A percentile compares a stretch with the other conserved stretches of the same genome.
phyloP scores from a whole-genome alignment of 2,888 invertebrate species.

The Andrena haemorrhoa region DNA sequence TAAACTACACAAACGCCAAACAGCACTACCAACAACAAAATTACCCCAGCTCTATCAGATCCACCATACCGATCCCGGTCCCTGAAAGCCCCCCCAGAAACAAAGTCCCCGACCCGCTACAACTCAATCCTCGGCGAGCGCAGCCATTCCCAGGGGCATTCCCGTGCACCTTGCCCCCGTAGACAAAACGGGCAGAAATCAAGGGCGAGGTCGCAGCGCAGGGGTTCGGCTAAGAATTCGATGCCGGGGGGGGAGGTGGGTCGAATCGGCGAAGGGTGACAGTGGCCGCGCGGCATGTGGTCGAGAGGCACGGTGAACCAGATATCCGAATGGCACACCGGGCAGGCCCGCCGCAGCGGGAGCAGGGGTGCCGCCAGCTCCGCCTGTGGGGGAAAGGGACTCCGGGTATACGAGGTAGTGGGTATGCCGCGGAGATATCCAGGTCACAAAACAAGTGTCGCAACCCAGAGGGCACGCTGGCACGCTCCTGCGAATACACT shows the following conservation, averaged over 20 bases:
- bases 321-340: constrained; percentile 69
- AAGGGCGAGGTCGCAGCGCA: constrained; percentile 26
- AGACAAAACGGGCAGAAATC: background rate
- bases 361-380: constrained; percentile 24
- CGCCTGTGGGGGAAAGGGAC: constrained; percentile 27
- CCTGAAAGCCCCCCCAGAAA: no score
- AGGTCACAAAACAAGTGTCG: constrained; percentile 82
- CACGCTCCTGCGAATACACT: constrained; percentile 57
- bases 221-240: constrained; percentile 21
- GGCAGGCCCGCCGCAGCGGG: constrained; percentile 21
- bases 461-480: constrained; percentile 66
- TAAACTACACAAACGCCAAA: no score
- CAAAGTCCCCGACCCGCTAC: no score
- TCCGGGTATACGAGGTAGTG: constrained; percentile 65
- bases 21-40: no score
- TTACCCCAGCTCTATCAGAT: no score
- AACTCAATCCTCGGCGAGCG: no score
- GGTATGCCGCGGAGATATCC: constrained; percentile 73
- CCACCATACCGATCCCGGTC: no score
- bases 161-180: constrained; percentile 2
- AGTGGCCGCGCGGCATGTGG: constrained; percentile 50
- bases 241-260: background rate
- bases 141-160: background rate
- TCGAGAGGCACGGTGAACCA: constrained; percentile 61
- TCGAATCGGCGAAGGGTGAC: constrained; percentile 30